Percentiles rank a stretch among this genome's conserved stretches.
phyloP scores from a whole-genome alignment of 2,797 vertebrate species.

The Adelosebastes latens region DNA sequence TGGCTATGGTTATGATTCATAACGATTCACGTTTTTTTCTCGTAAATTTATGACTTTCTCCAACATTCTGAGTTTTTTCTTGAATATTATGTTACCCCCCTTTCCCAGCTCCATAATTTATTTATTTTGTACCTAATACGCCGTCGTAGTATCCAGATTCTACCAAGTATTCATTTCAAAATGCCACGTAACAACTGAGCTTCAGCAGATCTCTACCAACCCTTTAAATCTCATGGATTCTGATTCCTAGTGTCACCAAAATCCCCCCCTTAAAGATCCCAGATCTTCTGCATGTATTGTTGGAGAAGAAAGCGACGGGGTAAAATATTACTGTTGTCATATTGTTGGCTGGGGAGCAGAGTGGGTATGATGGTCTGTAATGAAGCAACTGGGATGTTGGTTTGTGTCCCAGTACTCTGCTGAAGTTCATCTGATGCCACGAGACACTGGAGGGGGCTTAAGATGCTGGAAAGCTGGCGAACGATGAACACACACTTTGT shows the following conservation, averaged over 20 bases:
- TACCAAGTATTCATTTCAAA: background rate
- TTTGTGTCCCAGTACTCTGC: slow-evolving; percentile 51
- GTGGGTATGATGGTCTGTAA: slow-evolving; percentile 23
- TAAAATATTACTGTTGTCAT: slow-evolving; percentile 50
- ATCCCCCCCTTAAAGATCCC: background rate
- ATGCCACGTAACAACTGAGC: slow-evolving; percentile 14
- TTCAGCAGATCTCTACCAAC: slow-evolving; percentile 6
- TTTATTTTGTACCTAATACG: too few species aligned
- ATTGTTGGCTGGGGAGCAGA: slow-evolving; percentile 38
- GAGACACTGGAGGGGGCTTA: slow-evolving; percentile 26
- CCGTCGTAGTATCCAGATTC: background rate
- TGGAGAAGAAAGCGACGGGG: slow-evolving; percentile 9
- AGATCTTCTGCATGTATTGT: slow-evolving; percentile 1
- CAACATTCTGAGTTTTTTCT: too few species aligned
- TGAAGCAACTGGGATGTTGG: slow-evolving; percentile 38
- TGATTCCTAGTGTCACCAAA: slow-evolving; percentile 32
- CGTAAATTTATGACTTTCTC: too few species aligned
- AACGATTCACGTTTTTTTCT: too few species aligned
- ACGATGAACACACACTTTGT: background rate
- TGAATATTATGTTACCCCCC: too few species aligned
- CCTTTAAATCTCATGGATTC: slow-evolving; percentile 23
- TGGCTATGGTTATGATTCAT: too few species aligned
- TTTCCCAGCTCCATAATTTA: fast-evolving
- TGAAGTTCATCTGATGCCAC: slow-evolving; percentile 48
- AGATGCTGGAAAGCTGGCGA: slow-evolving; percentile 43